phyloP scores from a whole-genome alignment of 2,797 vertebrate genomes.

The Semaprochilodus insignis region DNA sequence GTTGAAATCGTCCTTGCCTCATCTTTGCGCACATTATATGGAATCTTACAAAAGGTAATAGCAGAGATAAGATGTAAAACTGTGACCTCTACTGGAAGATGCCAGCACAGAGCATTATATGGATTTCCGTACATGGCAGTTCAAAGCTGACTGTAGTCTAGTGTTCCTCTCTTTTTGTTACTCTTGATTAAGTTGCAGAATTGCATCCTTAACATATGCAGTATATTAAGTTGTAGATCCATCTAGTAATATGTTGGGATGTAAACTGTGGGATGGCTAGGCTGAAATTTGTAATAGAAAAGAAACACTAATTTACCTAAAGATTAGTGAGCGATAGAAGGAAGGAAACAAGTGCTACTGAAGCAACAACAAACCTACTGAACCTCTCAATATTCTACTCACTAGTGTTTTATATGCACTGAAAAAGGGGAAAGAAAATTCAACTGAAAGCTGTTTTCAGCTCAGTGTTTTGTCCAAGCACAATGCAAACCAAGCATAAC shows the following conservation, averaged over 20 bases:
- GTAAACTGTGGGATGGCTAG: no score
- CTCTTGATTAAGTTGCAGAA: background rate
- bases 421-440: background rate
- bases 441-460: background rate
- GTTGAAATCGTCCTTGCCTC: background rate
- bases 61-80: constrained; percentile 40
- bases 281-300: no score
- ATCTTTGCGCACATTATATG: background rate
- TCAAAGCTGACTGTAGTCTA: background rate
- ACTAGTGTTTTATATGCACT: background rate
- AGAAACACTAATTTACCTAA: no score
- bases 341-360: background rate
- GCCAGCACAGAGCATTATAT: constrained; percentile 27
- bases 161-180: background rate
- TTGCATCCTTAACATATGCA: no score
- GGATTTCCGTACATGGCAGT: background rate
- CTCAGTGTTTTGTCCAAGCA: background rate
- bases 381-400: background rate
- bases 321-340: no score
- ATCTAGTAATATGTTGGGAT: no score
- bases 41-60: constrained; percentile 3
- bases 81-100: constrained; percentile 57
- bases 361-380: background rate
- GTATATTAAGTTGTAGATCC: no score
- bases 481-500: constrained; percentile 8